Evolutionary conservation across 2,888 invertebrate species (phyloP).

Genomic region (Protodeltote pygarga): DNA sequence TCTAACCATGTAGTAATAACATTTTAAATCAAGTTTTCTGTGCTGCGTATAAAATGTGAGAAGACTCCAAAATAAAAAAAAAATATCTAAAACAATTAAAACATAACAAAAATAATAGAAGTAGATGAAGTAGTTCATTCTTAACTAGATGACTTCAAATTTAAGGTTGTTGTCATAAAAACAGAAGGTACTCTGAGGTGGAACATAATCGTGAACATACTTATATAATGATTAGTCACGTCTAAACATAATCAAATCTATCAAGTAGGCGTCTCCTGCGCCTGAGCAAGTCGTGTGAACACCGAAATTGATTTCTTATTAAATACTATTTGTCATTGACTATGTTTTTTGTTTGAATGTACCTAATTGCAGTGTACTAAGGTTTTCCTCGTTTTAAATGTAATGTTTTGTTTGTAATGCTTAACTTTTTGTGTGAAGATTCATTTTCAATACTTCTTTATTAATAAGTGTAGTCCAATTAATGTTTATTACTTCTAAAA

Average conservation of each 20-base stretch:
- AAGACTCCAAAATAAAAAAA: too few species aligned
- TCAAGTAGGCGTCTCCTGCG: slow-evolving; percentile 49
- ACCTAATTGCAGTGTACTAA: slow-evolving; percentile 7
- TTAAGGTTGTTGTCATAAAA: slow-evolving; percentile 31
- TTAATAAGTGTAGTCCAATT: too few species aligned
- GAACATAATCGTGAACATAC: slow-evolving; percentile 37
- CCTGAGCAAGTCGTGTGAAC: slow-evolving; percentile 53
- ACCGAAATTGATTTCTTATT: slow-evolving; percentile 64
- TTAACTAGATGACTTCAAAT: too few species aligned
- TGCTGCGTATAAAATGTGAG: too few species aligned
- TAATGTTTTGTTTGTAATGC: slow-evolving; percentile 1
- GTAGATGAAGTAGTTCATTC: too few species aligned
- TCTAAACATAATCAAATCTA: slow-evolving; percentile 39
- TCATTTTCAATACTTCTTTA: background rate
- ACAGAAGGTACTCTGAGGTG: slow-evolving; percentile 23
- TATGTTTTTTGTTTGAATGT: slow-evolving; percentile 42
- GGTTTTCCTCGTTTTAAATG: slow-evolving; percentile 15
- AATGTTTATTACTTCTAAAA: too few species aligned
- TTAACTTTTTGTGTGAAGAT: background rate
- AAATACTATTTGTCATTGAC: slow-evolving; percentile 47
- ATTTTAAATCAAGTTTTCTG: too few species aligned
- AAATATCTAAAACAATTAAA: too few species aligned
- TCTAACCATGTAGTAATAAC: too few species aligned
- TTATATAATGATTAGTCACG: slow-evolving; percentile 43
- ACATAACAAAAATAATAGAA: too few species aligned